Percentiles rank a stretch among this genome's conserved stretches.
Conservation (phyloP, 2,888 invertebrate species). For the Cataglyphis rosenhaueri region DNA sequence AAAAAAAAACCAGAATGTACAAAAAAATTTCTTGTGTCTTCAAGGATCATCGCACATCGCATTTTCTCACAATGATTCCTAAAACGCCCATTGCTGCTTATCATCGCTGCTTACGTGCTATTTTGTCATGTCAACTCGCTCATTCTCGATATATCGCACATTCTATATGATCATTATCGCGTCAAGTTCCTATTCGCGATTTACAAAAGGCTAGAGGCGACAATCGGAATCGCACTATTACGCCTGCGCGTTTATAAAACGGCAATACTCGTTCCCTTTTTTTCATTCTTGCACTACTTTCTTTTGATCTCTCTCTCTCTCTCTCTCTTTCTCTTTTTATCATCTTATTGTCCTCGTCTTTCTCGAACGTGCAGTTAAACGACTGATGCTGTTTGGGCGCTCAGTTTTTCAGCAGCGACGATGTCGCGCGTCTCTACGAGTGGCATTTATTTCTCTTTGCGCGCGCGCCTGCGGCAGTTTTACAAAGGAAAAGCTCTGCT, state of each 20-base stretch:
- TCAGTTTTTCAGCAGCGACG: slow-evolving; percentile 56
- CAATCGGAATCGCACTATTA: slow-evolving; percentile 26
- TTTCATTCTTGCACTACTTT: background rate
- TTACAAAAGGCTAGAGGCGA: slow-evolving; percentile 24
- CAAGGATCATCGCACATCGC: background rate
- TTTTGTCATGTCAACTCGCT: slow-evolving; percentile 3
- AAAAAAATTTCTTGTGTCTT: slow-evolving; percentile 4
- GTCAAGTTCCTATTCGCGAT: slow-evolving; percentile 43
- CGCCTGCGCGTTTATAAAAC: background rate
- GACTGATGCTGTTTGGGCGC: slow-evolving; percentile 63
- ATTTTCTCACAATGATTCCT: slow-evolving; percentile 2
- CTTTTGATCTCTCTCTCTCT: slow-evolving; percentile 22
- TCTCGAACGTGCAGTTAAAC: slow-evolving; percentile 63
- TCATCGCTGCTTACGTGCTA: slow-evolving; percentile 35
- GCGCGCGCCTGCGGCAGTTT: slow-evolving; percentile 36
- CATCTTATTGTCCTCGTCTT: slow-evolving; percentile 30
- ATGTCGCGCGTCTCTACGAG: slow-evolving; percentile 47
- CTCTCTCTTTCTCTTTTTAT: background rate
- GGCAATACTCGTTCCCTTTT: slow-evolving; percentile 15
- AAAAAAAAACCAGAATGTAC: background rate
- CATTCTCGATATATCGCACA: slow-evolving; percentile 33
- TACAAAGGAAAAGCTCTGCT: slow-evolving; percentile 61
- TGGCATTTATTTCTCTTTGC: slow-evolving; percentile 71
- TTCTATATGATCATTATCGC: slow-evolving; percentile 33
- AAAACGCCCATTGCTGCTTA: slow-evolving; percentile 16